A percentile compares a stretch with the other conserved stretches of the same genome.
These are phyloP conservation scores for Agrotis clavis DNA, from an alignment of 2,888 invertebrate genomes.

Conservation along the genomic window DNA sequence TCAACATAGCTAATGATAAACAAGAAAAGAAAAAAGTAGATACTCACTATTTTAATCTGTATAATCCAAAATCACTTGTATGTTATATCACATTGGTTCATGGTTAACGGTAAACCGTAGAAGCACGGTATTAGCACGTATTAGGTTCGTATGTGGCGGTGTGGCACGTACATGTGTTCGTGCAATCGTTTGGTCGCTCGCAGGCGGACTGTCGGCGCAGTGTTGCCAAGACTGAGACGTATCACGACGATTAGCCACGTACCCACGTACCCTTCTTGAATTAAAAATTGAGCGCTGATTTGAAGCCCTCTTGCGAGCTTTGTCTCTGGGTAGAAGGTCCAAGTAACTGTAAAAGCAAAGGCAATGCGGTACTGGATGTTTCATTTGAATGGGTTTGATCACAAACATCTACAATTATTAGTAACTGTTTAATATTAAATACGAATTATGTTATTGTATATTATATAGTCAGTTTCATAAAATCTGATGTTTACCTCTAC, in stretches of 20 bases:
- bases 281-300: conserved; percentile 30
- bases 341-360: neutral
- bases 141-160: conserved; percentile 51
- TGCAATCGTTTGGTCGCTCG: conserved; percentile 50
- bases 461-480: neutral
- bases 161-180: conserved; percentile 53
- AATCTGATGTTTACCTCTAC: neutral
- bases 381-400: neutral
- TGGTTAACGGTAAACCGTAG: conserved; percentile 61
- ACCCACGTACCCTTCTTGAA: conserved; percentile 11
- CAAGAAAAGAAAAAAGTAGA: neutral
- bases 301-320: conserved; percentile 16
- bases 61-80: conserved; percentile 53
- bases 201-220: conserved; percentile 51
- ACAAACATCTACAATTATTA: neutral
- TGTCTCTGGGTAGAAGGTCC: neutral
- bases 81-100: conserved; percentile 45
- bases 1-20: neutral
- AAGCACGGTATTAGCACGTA: conserved; percentile 42
- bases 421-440: neutral
- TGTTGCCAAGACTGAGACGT: conserved; percentile 58
- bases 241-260: conserved; percentile 28
- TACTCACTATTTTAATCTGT: conserved; percentile 56
- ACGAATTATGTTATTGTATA: neutral
- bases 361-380: neutral